Evolutionary conservation across 2,888 invertebrate species (phyloP).

Genomic region (Drosophila prolongata): DNA sequence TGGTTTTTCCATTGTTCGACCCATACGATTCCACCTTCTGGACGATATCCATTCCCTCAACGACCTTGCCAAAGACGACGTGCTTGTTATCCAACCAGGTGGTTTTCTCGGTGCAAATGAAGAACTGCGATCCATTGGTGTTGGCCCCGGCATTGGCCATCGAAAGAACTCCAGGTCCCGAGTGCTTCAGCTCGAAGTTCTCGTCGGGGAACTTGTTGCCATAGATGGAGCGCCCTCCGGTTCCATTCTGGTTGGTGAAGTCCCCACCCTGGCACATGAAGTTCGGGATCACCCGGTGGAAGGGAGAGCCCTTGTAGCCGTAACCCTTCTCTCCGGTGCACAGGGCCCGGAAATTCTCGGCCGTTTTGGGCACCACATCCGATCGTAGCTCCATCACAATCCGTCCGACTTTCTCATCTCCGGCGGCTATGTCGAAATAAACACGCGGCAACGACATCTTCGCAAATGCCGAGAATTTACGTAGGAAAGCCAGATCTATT

Average conservation of each 20-base stretch:
- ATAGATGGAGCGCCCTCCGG: constrained; percentile 31
- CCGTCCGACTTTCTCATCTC: constrained; percentile 11
- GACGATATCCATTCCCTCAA: constrained; percentile 29
- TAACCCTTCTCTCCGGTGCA: constrained; percentile 35
- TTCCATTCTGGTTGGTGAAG: constrained; percentile 30
- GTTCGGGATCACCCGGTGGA: constrained; percentile 31
- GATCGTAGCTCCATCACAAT: constrained; percentile 32
- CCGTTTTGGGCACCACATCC: constrained; percentile 37
- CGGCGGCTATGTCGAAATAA: constrained; percentile 25
- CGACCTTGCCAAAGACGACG: constrained; percentile 28
- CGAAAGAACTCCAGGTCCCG: constrained; percentile 12
- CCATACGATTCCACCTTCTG: constrained; percentile 22
- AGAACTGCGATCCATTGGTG: constrained; percentile 36
- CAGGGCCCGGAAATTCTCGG: constrained; percentile 31
- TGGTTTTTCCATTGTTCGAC: constrained; percentile 18
- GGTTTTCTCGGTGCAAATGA: constrained; percentile 24
- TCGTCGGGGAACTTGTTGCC: constrained; percentile 34
- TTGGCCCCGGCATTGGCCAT: constrained; percentile 38
- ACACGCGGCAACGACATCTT: constrained; percentile 32
- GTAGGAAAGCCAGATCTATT: constrained; percentile 8
- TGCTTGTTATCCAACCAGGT: constrained; percentile 34
- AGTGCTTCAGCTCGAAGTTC: constrained; percentile 29
- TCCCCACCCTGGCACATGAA: constrained; percentile 35
- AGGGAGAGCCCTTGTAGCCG: constrained; percentile 23
- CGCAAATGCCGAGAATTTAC: constrained; percentile 7